Percentiles rank a stretch among this genome's conserved stretches.
phyloP scores from a whole-genome alignment of 1,140 invertebrate species.

The Maniola jurtina region DNA sequence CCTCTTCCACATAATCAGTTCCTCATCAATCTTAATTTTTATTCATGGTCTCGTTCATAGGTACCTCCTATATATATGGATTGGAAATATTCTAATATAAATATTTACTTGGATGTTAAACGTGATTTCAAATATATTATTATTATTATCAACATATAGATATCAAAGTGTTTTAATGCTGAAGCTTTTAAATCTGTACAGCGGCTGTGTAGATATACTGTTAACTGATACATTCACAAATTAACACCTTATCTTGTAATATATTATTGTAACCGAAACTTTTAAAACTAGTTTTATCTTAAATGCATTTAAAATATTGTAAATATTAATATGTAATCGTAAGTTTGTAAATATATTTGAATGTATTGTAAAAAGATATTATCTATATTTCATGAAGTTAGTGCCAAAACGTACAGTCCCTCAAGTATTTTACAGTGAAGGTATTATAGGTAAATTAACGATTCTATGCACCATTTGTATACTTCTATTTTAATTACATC shows the following conservation, averaged over 20 bases:
- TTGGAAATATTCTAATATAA: slow-evolving; percentile 18
- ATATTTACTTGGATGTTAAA: slow-evolving; percentile 28
- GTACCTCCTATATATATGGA: slow-evolving; percentile 8
- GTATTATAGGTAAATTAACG: slow-evolving; percentile 4
- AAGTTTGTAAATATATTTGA: slow-evolving; percentile 71
- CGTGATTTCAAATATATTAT: slow-evolving; percentile 14
- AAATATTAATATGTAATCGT: slow-evolving; percentile 44
- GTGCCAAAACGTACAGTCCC: slow-evolving; percentile 72
- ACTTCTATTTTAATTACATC: neutral
- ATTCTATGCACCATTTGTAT: neutral
- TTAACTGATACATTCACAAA: slow-evolving; percentile 24
- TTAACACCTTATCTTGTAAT: slow-evolving; percentile 39
- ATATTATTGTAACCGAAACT: slow-evolving; percentile 35
- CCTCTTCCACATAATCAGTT: too few species aligned
- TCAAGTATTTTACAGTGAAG: slow-evolving; percentile 47
- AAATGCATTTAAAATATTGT: slow-evolving; percentile 46
- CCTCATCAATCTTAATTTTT: too few species aligned
- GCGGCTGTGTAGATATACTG: slow-evolving; percentile 40
- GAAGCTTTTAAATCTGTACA: slow-evolving; percentile 38
- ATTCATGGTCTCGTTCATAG: neutral
- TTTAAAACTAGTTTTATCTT: slow-evolving; percentile 37
- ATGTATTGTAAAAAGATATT: slow-evolving; percentile 64
- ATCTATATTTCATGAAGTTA: slow-evolving; percentile 64
- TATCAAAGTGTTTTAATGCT: slow-evolving; percentile 31
- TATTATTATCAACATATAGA: slow-evolving; percentile 15